phyloP scores from a whole-genome alignment of 92 coral and sea anemone genomes.

The Paramuricea clavata region DNA sequence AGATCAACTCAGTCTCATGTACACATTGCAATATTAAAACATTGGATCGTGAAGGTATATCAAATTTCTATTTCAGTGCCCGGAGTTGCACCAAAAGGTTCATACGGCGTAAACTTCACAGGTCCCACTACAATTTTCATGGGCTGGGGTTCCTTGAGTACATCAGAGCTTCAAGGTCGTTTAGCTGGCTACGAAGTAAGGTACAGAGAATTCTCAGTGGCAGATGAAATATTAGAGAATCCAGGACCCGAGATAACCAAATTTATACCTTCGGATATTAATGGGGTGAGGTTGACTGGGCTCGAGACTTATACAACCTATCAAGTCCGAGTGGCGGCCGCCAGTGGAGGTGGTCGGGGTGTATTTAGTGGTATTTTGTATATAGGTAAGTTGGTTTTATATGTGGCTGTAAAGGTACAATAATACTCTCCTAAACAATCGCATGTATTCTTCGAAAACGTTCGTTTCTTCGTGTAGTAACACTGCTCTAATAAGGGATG shows the following conservation, averaged over 20 bases:
- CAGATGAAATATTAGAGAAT: constrained; percentile 58
- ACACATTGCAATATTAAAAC: too few species aligned
- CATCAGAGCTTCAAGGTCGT: constrained; percentile 56
- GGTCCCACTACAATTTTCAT: constrained; percentile 72
- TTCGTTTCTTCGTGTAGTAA: too few species aligned
- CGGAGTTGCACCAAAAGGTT: constrained; percentile 65
- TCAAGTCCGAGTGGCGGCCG: constrained; percentile 19
- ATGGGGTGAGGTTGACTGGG: constrained; percentile 5
- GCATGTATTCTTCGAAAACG: too few species aligned
- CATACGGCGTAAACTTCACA: constrained; percentile 70
- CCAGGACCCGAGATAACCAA: not conserved
- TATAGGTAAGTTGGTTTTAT: constrained; percentile 6
- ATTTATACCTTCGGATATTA: not conserved
- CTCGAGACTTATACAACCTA: constrained; percentile 26
- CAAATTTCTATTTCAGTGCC: constrained; percentile 56
- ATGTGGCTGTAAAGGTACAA: too few species aligned
- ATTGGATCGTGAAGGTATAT: not conserved
- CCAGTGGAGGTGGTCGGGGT: constrained; percentile 22
- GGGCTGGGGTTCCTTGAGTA: constrained; percentile 76
- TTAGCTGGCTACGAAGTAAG: constrained; percentile 78
- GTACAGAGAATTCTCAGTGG: constrained; percentile 70
- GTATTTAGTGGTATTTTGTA: not conserved
- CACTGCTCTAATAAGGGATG: too few species aligned
- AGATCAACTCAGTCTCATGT: too few species aligned
- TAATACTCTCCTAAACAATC: too few species aligned